Evolutionary conservation across 2,888 invertebrate species (phyloP).

Genomic region (Phorcus lineatus): DNA sequence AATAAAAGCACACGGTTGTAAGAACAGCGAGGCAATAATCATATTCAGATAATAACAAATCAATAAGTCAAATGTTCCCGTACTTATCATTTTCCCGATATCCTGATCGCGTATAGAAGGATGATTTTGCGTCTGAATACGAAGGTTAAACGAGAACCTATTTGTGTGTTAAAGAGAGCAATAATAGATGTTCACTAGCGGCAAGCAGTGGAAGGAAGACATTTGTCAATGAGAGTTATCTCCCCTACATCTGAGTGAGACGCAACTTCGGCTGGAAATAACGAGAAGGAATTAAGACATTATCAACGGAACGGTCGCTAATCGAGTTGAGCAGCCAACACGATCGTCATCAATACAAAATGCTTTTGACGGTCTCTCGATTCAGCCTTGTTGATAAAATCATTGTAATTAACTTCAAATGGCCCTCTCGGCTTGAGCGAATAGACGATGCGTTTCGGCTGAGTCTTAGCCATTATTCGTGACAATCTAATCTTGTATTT

Average conservation of each 20-base stretch:
- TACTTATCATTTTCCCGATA: too few relatives aligned
- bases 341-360: constrained; percentile 12
- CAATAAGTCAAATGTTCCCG: too few relatives aligned
- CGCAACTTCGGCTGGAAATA: constrained; percentile 20
- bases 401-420: constrained; percentile 43
- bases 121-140: neutral
- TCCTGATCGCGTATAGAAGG: too few relatives aligned
- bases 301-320: constrained; percentile 16
- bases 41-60: too few relatives aligned
- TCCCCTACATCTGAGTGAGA: constrained; percentile 12
- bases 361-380: constrained; percentile 20
- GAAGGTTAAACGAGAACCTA: constrained; percentile 1
- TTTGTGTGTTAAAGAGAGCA: constrained; percentile 14
- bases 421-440: constrained; percentile 28
- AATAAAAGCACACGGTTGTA: too few relatives aligned
- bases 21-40: too few relatives aligned
- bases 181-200: constrained; percentile 17
- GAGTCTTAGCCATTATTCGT: constrained; percentile 17
- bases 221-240: constrained; percentile 13
- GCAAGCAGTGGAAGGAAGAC: neutral
- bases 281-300: constrained; percentile 27
- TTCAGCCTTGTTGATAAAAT: constrained; percentile 29
- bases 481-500: constrained; percentile 29
- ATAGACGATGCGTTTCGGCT: neutral
- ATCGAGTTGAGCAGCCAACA: neutral